phyloP scores from a whole-genome alignment of 2,888 invertebrate genomes.

The Steinernema carpocapsae region DNA sequence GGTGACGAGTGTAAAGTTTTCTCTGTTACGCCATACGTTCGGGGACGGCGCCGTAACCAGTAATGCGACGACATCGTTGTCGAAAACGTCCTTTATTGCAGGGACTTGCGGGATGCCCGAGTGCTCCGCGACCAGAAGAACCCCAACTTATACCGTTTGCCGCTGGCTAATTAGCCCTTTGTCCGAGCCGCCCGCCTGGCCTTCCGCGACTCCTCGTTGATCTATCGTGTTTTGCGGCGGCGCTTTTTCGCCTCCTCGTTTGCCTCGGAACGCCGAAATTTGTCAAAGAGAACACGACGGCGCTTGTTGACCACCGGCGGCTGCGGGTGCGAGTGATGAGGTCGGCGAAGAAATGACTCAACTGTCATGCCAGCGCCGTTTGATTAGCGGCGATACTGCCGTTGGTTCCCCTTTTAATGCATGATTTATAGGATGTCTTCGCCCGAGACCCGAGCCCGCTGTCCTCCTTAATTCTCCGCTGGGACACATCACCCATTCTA shows the following conservation, averaged over 20 bases:
- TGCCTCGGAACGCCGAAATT: not conserved
- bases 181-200: not conserved
- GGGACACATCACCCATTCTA: constrained; percentile 27
- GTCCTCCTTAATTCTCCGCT: constrained; percentile 3
- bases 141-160: not conserved
- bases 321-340: constrained; percentile 1
- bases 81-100: constrained; percentile 11
- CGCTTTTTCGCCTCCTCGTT: not conserved
- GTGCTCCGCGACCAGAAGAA: constrained; percentile 1
- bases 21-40: constrained; percentile 26
- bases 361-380: not conserved
- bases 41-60: constrained; percentile 30
- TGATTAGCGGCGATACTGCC: constrained; percentile 1
- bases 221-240: constrained; percentile 22
- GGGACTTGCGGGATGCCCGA: not conserved
- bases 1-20: constrained; percentile 26
- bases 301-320: constrained; percentile 27
- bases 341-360: not conserved
- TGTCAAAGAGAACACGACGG: not conserved
- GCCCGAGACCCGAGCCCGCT: not conserved
- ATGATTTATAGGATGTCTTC: constrained; percentile 34
- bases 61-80: not conserved
- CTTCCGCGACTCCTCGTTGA: not conserved
- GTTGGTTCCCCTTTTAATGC: constrained; percentile 20
- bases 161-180: constrained; percentile 18